A percentile compares a stretch with the other conserved stretches of the same genome.
These are phyloP conservation scores for Myiothlypis coronata DNA, from an alignment of 2,797 vertebrate genomes.

Conservation along the genomic window DNA sequence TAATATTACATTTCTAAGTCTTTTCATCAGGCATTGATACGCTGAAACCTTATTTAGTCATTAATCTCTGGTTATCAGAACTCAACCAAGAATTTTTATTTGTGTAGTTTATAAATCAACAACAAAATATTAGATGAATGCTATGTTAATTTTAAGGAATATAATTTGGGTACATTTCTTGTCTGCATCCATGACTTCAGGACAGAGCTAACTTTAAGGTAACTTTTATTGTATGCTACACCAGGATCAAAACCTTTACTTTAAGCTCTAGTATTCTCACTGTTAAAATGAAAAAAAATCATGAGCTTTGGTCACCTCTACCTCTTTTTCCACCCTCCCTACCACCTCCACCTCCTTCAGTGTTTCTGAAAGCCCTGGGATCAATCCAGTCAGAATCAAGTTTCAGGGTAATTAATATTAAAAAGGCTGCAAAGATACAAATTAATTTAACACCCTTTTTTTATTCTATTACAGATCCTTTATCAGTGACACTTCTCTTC, in stretches of 20 bases:
- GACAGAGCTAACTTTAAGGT: background rate
- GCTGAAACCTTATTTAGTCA: background rate
- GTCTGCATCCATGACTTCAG: background rate
- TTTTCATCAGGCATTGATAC: background rate
- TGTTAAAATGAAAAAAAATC: background rate
- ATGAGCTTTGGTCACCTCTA: background rate
- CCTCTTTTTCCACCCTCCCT: background rate
- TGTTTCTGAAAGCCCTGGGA: background rate
- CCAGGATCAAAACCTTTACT: background rate
- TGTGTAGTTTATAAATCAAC: background rate
- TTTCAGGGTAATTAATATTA: background rate
- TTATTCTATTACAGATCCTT: background rate
- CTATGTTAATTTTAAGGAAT: background rate
- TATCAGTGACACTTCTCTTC: background rate
- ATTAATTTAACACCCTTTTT: background rate
- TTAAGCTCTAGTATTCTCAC: background rate
- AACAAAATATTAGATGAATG: background rate
- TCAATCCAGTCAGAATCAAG: background rate
- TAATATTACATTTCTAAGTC: background rate
- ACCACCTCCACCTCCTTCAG: accelerated
- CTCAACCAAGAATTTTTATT: background rate
- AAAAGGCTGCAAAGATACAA: background rate
- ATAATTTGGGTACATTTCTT: background rate
- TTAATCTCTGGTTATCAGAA: background rate
- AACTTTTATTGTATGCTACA: background rate